Conservation (phyloP, 2,888 invertebrate genomes). For the Sarcophaga rosellei region DNA sequence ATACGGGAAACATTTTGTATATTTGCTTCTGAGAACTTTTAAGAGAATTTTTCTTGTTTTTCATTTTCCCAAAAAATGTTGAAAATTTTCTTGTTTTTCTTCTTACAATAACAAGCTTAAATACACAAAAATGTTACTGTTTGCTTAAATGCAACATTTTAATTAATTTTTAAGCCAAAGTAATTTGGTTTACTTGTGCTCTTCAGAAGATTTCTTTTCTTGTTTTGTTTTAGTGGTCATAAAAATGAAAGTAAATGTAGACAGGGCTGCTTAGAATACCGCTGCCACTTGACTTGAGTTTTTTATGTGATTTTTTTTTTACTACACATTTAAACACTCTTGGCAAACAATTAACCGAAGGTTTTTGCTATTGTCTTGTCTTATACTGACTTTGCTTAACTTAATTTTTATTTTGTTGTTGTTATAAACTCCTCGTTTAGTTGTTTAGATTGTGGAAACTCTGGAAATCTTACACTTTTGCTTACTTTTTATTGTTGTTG, state of each 20-base stretch:
- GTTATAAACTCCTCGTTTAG: conserved; percentile 4
- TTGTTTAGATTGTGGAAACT: conserved; percentile 8
- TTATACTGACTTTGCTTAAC: too few relatives aligned
- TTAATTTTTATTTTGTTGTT: neutral
- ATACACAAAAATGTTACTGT: too few relatives aligned
- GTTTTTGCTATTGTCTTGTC: conserved; percentile 16
- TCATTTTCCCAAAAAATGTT: conserved; percentile 9
- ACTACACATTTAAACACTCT: conserved; percentile 44
- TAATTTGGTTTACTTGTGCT: neutral
- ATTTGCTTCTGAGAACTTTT: neutral
- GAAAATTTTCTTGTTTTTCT: too few relatives aligned
- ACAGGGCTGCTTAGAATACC: neutral
- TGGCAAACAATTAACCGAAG: conserved; percentile 58
- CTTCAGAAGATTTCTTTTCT: neutral
- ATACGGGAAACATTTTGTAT: conserved; percentile 10
- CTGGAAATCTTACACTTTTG: neutral
- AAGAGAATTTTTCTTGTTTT: neutral
- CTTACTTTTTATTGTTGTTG: neutral
- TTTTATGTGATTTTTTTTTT: neutral
- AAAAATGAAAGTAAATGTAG: conserved; percentile 57
- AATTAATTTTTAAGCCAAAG: conserved; percentile 61
- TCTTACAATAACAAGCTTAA: too few relatives aligned
- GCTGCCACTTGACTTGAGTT: neutral
- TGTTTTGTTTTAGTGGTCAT: conserved; percentile 8
- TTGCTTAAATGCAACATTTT: conserved; percentile 36